phyloP scores from a whole-genome alignment of 2,797 vertebrate genomes.

The Lacerta bilineata region DNA sequence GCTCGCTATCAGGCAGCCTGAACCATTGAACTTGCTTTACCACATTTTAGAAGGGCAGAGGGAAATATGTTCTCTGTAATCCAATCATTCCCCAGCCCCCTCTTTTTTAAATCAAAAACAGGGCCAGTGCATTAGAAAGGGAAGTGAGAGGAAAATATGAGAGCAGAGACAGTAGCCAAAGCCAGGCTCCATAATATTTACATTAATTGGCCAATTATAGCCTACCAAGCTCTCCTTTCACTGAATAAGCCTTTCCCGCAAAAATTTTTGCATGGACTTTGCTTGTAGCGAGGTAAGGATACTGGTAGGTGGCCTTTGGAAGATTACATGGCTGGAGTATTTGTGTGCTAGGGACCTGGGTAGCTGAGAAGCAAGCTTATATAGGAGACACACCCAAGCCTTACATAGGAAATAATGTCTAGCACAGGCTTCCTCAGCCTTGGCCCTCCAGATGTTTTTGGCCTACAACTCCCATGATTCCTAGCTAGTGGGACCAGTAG shows the following conservation, averaged over 20 bases:
- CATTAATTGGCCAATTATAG: constrained; percentile 48
- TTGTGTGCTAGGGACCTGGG: not conserved
- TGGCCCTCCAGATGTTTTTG: no score
- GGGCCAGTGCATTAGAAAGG: constrained; percentile 28
- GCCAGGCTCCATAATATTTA: constrained; percentile 36
- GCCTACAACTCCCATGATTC: no score
- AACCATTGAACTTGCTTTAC: constrained; percentile 60
- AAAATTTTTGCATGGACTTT: not conserved
- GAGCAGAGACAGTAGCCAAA: constrained; percentile 56
- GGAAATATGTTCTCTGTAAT: constrained; percentile 65
- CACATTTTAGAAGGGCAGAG: constrained; percentile 48
- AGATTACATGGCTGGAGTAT: not conserved
- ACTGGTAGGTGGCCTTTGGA: not conserved
- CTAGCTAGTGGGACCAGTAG: no score
- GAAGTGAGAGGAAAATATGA: constrained; percentile 38
- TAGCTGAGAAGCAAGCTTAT: not conserved
- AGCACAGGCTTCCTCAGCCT: no score
- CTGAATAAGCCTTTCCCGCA: not conserved
- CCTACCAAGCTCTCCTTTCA: constrained; percentile 44
- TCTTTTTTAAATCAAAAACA: constrained; percentile 69
- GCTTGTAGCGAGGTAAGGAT: not conserved
- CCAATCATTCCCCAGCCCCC: constrained; percentile 53
- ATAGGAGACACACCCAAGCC: not conserved
- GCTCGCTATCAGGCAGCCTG: constrained; percentile 51
- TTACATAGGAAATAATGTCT: not conserved